Evolutionary conservation across 2,113 vertebrate genomes (phyloP), one percentile per base, ranked within the genome.

Genomic region (Callaeas wilsoni): DNA sequence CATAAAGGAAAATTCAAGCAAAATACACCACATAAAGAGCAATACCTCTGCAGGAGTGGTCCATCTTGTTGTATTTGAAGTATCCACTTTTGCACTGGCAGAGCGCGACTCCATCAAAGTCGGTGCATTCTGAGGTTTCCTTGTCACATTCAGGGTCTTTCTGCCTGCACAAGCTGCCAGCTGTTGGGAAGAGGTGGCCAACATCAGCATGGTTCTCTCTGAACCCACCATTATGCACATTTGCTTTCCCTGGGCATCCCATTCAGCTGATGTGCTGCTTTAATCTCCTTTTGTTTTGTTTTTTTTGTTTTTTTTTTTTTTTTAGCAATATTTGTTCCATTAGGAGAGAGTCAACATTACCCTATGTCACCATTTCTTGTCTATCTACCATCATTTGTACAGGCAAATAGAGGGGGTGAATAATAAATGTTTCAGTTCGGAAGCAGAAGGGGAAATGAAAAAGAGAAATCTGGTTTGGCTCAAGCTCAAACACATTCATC

Each of bases 41-140:
- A 74, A 37, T 97, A 99, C 99, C 99, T 98, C 98, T 97, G 97
- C 99, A 99, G 76, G 98, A 99, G 92, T 98, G 97, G 94, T 99
- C 99, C 50, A 99, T 98, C 47, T 95, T 98, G 96, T 98, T 98
- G 97, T 99, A 99, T 94, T 99, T 99, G 96, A 99, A 99, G 98
- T 99, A 99, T 16, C 99, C 99, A 1, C 97, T 97, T 47, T 97
- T 98, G 98, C 99, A 99, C 91, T 98, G 98, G 89, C 99, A 99
- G 84, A 94, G 90, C 0, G 98, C 98, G 0, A 98, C 90, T 12
- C 99, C 99, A 1, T 98, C 97, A 7, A 90, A 96, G 88, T 99
- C 99, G 0, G 97, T 97, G 97, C 99, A 99, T 69, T 97, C 95
- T 12, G 99, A 98, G 55, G 99, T 99, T 75, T 99, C 98, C 11